Evolutionary conservation across 35 echinoderm and acorn worm species (phyloP).

Genomic region (Nesometra sesokonis): DNA sequence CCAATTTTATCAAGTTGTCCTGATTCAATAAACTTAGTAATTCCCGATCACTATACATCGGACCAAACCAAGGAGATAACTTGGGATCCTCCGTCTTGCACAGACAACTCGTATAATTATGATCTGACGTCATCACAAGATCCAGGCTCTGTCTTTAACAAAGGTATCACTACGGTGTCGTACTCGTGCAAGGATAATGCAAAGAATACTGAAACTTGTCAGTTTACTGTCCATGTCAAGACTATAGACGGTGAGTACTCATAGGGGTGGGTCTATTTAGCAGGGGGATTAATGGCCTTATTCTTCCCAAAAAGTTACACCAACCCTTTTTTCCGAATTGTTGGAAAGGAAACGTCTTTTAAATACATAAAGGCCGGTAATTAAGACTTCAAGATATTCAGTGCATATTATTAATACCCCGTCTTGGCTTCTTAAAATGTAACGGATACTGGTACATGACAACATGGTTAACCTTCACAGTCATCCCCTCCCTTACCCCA

Average conservation of each 20-base stretch:
- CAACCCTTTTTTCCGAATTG: too few species aligned
- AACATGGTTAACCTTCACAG: too few species aligned
- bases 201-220: neutral
- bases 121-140: constrained; percentile 4
- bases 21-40: neutral
- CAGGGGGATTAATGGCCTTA: too few species aligned
- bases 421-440: too few species aligned
- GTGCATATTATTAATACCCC: too few species aligned
- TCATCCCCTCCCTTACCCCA: too few species aligned
- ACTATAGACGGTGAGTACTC: neutral
- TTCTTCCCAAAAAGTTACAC: too few species aligned
- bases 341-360: too few species aligned
- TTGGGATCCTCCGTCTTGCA: constrained; percentile 23
- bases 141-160: constrained; percentile 32
- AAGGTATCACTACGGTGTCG: constrained; percentile 21
- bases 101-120: constrained; percentile 27
- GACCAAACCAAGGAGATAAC: neutral
- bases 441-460: too few species aligned
- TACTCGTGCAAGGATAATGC: constrained; percentile 32
- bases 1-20: neutral
- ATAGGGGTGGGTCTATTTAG: too few species aligned
- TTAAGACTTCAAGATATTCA: too few species aligned
- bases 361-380: too few species aligned
- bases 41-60: neutral
- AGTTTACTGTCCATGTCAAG: neutral